Conservation (phyloP, 37 sponge, comb jelly and placozoan genomes). For the Amphimedon queenslandica region DNA sequence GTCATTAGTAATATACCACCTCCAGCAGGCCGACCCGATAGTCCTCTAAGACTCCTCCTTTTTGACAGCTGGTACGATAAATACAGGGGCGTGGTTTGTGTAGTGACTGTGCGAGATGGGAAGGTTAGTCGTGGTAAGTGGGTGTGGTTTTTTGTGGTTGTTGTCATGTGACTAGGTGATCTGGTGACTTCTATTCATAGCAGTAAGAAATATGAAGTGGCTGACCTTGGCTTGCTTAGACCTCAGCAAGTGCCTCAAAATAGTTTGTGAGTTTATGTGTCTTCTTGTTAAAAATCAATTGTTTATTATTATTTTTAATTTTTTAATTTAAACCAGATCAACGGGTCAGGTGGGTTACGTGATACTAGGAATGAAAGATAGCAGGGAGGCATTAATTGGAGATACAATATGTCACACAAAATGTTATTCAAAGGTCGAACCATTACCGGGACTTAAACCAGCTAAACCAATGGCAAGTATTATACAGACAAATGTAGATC, state of each 20-base stretch:
- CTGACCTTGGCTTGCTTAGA: conserved; percentile 65
- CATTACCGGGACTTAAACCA: conserved; percentile 73
- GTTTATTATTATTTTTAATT: neutral
- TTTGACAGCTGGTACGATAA: conserved; percentile 90
- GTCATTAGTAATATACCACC: conserved; percentile 60
- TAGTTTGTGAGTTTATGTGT: conserved; percentile 49
- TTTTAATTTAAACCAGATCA: neutral
- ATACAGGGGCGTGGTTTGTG: conserved; percentile 86
- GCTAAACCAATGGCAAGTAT: conserved; percentile 91
- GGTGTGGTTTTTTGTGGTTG: no score
- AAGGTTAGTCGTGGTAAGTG: conserved; percentile 37
- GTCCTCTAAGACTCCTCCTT: conserved; percentile 55
- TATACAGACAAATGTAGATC: no score
- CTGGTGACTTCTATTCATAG: conserved; percentile 49
- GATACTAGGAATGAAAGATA: conserved; percentile 70
- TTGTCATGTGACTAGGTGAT: no score
- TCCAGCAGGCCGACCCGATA: conserved; percentile 12
- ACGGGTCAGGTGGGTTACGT: conserved; percentile 94
- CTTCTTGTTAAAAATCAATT: neutral
- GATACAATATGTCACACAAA: conserved; percentile 85
- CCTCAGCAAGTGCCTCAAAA: conserved; percentile 43
- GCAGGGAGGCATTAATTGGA: conserved; percentile 80
- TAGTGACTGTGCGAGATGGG: conserved; percentile 74
- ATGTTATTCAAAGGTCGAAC: conserved; percentile 24
- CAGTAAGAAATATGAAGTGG: conserved; percentile 48